Conservation (phyloP, 64 coral and sea anemone genomes). For the Orbicella faveolata region DNA sequence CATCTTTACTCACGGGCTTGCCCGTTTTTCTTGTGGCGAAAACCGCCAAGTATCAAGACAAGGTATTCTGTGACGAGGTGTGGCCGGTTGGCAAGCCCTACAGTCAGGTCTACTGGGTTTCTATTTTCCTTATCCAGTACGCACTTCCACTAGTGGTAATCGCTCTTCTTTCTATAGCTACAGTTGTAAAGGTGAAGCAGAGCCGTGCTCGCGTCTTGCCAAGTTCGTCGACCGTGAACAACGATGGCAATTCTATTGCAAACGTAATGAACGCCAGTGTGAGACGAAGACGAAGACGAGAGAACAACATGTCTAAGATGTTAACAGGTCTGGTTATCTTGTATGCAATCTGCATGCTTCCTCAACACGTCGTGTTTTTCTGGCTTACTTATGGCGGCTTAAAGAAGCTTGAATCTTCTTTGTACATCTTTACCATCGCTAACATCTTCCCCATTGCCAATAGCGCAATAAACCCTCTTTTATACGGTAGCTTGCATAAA, state of each 20-base stretch:
- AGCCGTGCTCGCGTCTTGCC: slow-evolving; percentile 58
- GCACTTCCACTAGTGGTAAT: slow-evolving; percentile 62
- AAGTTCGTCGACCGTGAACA: slow-evolving; percentile 8
- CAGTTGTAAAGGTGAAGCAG: slow-evolving; percentile 53
- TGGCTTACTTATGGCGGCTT: slow-evolving; percentile 77
- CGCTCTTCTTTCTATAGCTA: slow-evolving; percentile 48
- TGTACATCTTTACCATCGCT: slow-evolving; percentile 74
- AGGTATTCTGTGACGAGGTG: slow-evolving; percentile 41
- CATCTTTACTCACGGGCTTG: slow-evolving; percentile 62
- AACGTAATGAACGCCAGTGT: slow-evolving; percentile 24
- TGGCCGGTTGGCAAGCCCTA: slow-evolving; percentile 66
- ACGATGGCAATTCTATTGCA: neutral
- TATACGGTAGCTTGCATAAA: slow-evolving; percentile 79
- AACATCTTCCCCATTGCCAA: slow-evolving; percentile 86
- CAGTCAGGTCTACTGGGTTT: slow-evolving; percentile 71
- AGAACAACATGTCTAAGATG: slow-evolving; percentile 66
- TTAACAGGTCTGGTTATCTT: slow-evolving; percentile 65
- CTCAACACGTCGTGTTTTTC: slow-evolving; percentile 82
- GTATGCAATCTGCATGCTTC: slow-evolving; percentile 79
- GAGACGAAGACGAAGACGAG: slow-evolving; percentile 54
- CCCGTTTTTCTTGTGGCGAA: slow-evolving; percentile 80
- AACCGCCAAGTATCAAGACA: slow-evolving; percentile 35
- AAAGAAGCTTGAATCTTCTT: slow-evolving; percentile 55
- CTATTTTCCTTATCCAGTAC: slow-evolving; percentile 83
- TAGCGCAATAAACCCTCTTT: slow-evolving; percentile 74